Base-by-base conservation (phyloP, 2,888 invertebrate genomes). In the Agrotis ipsilon region DNA sequence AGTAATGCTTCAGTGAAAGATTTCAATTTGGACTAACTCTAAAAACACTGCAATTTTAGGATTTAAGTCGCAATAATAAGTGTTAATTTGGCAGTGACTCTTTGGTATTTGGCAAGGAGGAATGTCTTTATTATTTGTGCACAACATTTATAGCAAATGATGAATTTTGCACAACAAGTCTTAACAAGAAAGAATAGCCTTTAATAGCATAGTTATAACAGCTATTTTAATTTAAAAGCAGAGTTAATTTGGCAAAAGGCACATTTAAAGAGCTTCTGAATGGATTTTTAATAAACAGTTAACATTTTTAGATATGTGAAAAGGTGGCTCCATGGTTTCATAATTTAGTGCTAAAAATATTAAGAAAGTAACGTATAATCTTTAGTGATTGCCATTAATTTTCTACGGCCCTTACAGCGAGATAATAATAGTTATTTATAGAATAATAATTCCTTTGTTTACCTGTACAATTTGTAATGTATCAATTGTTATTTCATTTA, bases 391-490 rank as follows among this genome's bases (percentile, higher is more conserved):
- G 67, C 67, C 66, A 62, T 72, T 73, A 57, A 46, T 68, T 55
- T 68, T 54, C 72, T 79, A 79, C 70, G 19, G 68, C 64, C 71
- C 83, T 83, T 84, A 83, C 68, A 78, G 86, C 74, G 73, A 86
- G 68, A 71, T 82, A 58, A 73, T 83, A 83, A 68, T 76, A 81
- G 61, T 59, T 78, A 80, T 75, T 48, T 81, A 85, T 83, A 76
- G 80, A 80, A 73, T 82, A 81, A 85, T 85, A 85, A 84, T 86
- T 86, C 85, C 80, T 82, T 80, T 82, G 78, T 80, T 82, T 85
- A 82, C 84, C 86, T 86, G 85, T 85, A 85, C 86, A 85, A 69
- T 78, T 86, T 75, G 68, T 78, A 66, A 78, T 74, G 86, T 75
- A 66, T 80, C 81, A 72, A 77, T 72, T 78, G 73, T 70, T 79